A percentile compares a stretch with the other conserved stretches of the same genome.
phyloP scores from a whole-genome alignment of 2,888 invertebrate species.

The Melolontha melolontha region DNA sequence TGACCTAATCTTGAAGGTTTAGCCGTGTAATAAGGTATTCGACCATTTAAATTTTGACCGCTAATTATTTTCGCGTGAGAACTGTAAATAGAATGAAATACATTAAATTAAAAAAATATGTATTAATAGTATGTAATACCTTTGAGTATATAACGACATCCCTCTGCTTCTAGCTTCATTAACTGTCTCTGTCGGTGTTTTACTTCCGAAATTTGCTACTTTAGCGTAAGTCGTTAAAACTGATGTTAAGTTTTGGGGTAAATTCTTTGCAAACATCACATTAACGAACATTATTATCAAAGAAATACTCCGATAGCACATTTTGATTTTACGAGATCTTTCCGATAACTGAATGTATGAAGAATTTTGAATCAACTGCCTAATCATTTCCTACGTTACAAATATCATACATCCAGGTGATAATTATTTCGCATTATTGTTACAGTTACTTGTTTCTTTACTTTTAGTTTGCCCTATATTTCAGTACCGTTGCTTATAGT shows the following conservation, averaged over 20 bases:
- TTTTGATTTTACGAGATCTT: slow-evolving; percentile 25
- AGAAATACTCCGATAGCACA: slow-evolving; percentile 32
- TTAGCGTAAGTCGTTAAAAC: slow-evolving; percentile 60
- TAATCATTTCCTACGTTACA: slow-evolving; percentile 54
- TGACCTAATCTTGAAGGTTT: slow-evolving; percentile 47
- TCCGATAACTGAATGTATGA: slow-evolving; percentile 13
- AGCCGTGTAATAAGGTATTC: slow-evolving; percentile 48
- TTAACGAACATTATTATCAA: slow-evolving; percentile 39
- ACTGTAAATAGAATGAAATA: slow-evolving; percentile 52
- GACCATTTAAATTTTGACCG: slow-evolving; percentile 55
- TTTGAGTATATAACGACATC: slow-evolving; percentile 59
- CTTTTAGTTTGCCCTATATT: slow-evolving; percentile 43
- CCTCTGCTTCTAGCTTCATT: slow-evolving; percentile 56
- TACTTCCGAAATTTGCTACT: slow-evolving; percentile 60
- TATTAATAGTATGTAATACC: slow-evolving; percentile 52
- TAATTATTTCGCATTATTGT: slow-evolving; percentile 58
- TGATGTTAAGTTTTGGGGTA: slow-evolving; percentile 51
- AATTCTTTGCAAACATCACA: slow-evolving; percentile 48
- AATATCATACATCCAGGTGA: slow-evolving; percentile 55
- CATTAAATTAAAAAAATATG: slow-evolving; percentile 28
- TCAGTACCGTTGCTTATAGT: slow-evolving; percentile 48
- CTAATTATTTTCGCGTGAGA: slow-evolving; percentile 55
- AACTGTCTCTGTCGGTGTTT: slow-evolving; percentile 45
- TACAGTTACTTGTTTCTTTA: slow-evolving; percentile 58
- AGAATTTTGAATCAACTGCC: slow-evolving; percentile 26